Conservation (phyloP, 30 jellyfish, hydroid and myxozoan genomes). For the Chironex yamaguchii region DNA sequence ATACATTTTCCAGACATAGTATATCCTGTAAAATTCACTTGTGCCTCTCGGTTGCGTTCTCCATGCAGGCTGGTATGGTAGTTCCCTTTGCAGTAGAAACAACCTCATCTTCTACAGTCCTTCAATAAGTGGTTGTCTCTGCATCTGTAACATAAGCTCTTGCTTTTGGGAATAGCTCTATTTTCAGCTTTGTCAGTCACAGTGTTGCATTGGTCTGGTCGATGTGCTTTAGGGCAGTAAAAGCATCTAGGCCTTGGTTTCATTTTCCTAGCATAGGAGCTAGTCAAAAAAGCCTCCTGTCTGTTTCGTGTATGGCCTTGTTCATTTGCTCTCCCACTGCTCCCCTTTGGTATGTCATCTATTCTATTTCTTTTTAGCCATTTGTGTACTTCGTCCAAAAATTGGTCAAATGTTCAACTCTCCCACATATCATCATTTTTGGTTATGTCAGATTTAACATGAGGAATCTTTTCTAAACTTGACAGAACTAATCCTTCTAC, state of each 20-base stretch:
- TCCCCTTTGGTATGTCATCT: slow-evolving; percentile 6
- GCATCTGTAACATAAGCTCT: slow-evolving; percentile 48
- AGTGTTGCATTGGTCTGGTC: slow-evolving; percentile 54
- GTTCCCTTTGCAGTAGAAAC: slow-evolving; percentile 55
- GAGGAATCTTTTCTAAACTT: slow-evolving; percentile 38
- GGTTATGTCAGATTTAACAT: slow-evolving; percentile 43
- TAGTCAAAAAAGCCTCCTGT: no score
- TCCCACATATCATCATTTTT: slow-evolving; percentile 62
- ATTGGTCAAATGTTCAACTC: slow-evolving; percentile 29
- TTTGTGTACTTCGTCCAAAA: slow-evolving; percentile 21
- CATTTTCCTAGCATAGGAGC: no score
- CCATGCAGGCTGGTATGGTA: slow-evolving; percentile 60
- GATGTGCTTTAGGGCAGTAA: slow-evolving; percentile 55
- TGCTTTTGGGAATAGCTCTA: slow-evolving; percentile 29
- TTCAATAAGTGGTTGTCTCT: slow-evolving; percentile 46
- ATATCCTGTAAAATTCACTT: slow-evolving; percentile 3
- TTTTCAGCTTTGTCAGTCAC: slow-evolving; percentile 24
- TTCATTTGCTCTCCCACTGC: no score
- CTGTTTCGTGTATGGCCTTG: no score
- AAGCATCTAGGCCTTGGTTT: slow-evolving; percentile 53
- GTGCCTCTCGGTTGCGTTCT: slow-evolving; percentile 23
- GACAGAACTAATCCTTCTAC: slow-evolving; percentile 32
- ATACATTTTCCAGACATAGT: slow-evolving; percentile 34
- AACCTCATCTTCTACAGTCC: slow-evolving; percentile 51
- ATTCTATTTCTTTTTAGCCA: slow-evolving; percentile 42